These are phyloP conservation scores for Drosophila melanosoma DNA, from an alignment of 2,888 invertebrate genomes.

Conservation along the genomic window DNA sequence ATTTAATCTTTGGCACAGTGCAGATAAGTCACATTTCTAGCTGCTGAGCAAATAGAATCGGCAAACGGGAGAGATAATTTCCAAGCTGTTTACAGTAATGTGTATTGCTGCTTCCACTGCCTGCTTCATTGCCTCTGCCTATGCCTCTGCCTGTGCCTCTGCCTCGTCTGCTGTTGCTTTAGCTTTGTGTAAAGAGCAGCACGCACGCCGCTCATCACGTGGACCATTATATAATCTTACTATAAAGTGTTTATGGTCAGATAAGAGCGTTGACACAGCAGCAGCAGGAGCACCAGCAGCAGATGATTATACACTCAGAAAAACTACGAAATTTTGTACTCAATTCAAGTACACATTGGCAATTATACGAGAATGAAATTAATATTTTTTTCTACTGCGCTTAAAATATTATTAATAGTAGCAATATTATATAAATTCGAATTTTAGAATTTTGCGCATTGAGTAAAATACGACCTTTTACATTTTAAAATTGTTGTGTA, in stretches of 20 bases:
- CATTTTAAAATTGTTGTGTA: neutral
- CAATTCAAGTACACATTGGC: neutral
- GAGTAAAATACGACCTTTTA: neutral
- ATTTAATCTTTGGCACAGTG: neutral
- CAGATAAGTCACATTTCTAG: neutral
- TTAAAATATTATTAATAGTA: neutral
- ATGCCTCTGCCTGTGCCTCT: neutral
- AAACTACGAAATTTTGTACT: neutral
- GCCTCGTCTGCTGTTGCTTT: constrained; percentile 1
- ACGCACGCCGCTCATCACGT: constrained; percentile 53
- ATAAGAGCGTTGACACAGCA: constrained; percentile 54
- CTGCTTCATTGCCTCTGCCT: constrained; percentile 12
- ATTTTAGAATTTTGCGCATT: neutral
- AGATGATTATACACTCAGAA: neutral
- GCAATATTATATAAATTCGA: neutral
- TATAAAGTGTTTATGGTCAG: constrained; percentile 47
- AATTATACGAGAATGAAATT: neutral
- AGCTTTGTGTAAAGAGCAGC: constrained; percentile 39
- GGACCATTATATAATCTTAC: constrained; percentile 55
- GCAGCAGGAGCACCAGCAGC: constrained; percentile 8
- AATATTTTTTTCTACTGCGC: neutral
- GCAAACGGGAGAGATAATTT: constrained; percentile 47
- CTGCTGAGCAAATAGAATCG: constrained; percentile 41
- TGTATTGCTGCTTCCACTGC: neutral
- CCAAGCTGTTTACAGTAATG: constrained; percentile 38